phyloP scores from a whole-genome alignment of 2,797 vertebrate genomes.

The Pipistrellus nathusii region DNA sequence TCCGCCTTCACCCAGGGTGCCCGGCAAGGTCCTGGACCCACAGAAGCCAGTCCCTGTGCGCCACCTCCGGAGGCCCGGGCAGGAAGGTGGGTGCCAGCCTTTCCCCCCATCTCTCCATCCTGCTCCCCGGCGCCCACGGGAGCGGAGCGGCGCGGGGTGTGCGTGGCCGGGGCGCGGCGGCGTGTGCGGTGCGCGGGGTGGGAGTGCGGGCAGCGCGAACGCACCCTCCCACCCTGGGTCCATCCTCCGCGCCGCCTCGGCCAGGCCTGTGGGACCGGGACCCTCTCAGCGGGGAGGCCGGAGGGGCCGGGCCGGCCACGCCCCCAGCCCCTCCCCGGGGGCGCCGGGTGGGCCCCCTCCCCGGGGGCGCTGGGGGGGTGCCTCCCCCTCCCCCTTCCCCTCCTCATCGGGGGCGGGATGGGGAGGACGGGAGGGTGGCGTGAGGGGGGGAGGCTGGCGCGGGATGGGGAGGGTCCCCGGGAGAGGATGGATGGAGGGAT shows the following conservation, averaged over 20 bases:
- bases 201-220: not conserved
- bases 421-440: not conserved
- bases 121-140: constrained; percentile 71
- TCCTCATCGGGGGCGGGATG: not conserved
- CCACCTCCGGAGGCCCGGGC: not conserved
- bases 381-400: not conserved
- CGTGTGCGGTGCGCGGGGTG: constrained; percentile 28
- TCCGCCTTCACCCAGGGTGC: too few relatives aligned
- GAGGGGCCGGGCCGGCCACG: constrained; percentile 59
- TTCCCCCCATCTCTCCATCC: constrained; percentile 59
- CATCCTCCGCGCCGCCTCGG: not conserved
- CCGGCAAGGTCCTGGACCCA: not conserved
- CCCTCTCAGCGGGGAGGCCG: not conserved
- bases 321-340: constrained; percentile 70
- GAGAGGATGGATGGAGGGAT: not conserved
- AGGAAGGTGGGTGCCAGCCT: constrained; percentile 55
- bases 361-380: not conserved
- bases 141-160: constrained; percentile 65
- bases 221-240: not conserved
- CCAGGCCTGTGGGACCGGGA: not conserved
- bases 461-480: not conserved
- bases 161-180: constrained; percentile 29
- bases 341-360: constrained; percentile 14
- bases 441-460: not conserved
- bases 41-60: not conserved